Evolutionary conservation across 2,113 vertebrate species (phyloP).

Genomic region (Gadus chalcogrammus): DNA sequence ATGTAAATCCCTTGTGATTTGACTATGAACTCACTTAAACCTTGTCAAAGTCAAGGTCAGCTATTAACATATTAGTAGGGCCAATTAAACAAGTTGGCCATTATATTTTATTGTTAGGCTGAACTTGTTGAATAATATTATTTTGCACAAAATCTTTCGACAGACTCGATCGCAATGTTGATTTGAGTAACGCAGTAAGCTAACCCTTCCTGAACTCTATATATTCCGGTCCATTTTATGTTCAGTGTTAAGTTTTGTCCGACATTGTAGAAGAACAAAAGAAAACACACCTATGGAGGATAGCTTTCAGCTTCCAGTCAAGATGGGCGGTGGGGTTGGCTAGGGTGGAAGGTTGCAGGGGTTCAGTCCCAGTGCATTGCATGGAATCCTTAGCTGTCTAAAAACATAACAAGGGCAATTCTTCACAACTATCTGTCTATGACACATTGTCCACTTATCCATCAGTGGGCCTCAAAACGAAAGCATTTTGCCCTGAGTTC

Average conservation of each 20-base stretch:
- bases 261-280: background rate
- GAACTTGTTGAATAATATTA: no score
- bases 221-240: no score
- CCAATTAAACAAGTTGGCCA: background rate
- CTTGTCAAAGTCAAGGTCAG: background rate
- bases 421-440: constrained; percentile 58
- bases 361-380: constrained; percentile 53
- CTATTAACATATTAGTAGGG: background rate
- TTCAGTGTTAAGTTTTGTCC: no score
- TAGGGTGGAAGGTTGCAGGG: constrained; percentile 12
- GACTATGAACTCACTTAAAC: background rate
- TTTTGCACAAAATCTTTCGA: background rate
- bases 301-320: constrained; percentile 16
- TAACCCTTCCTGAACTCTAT: no score
- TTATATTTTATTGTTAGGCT: background rate
- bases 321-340: constrained; percentile 24
- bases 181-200: background rate
- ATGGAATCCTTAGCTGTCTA: constrained; percentile 52
- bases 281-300: constrained; percentile 2
- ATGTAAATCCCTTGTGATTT: background rate
- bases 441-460: constrained; percentile 61
- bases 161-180: background rate
- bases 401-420: constrained; percentile 50
- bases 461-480: constrained; percentile 48
- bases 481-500: constrained; percentile 52